Percentiles rank a stretch among this genome's conserved stretches.
phyloP scores from a whole-genome alignment of 2,113 vertebrate species.

The Nycticryphes semicollaris region DNA sequence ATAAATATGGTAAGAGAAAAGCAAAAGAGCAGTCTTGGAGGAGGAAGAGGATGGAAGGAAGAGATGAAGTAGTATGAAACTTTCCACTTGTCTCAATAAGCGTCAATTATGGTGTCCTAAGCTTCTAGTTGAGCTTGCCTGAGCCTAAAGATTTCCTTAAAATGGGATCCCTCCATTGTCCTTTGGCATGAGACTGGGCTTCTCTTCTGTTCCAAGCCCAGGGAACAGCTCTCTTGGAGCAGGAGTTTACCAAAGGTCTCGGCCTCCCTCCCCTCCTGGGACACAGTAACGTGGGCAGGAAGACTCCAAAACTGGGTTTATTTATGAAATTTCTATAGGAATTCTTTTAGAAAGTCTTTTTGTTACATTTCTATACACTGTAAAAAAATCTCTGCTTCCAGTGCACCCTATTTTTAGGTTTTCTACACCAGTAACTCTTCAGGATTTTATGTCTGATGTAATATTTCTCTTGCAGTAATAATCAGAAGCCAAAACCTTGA shows the following conservation, averaged over 20 bases:
- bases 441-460: background rate
- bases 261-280: background rate
- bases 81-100: background rate
- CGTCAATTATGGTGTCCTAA: background rate
- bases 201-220: background rate
- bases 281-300: rapidly evolving
- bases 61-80: background rate
- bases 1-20: background rate
- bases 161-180: background rate
- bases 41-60: background rate
- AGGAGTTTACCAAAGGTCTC: background rate
- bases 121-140: background rate
- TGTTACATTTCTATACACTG: background rate
- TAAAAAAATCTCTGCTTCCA: background rate
- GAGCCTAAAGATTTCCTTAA: background rate
- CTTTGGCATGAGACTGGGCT: background rate
- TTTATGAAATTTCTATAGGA: background rate
- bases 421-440: background rate
- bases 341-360: background rate
- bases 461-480: background rate
- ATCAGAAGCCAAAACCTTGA: background rate
- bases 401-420: background rate
- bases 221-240: background rate
- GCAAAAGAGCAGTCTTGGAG: background rate
- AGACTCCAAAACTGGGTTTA: background rate